A percentile compares a stretch with the other conserved stretches of the same genome.
Conservation (phyloP, 2,888 invertebrate species). For the Abrostola triplasia region DNA sequence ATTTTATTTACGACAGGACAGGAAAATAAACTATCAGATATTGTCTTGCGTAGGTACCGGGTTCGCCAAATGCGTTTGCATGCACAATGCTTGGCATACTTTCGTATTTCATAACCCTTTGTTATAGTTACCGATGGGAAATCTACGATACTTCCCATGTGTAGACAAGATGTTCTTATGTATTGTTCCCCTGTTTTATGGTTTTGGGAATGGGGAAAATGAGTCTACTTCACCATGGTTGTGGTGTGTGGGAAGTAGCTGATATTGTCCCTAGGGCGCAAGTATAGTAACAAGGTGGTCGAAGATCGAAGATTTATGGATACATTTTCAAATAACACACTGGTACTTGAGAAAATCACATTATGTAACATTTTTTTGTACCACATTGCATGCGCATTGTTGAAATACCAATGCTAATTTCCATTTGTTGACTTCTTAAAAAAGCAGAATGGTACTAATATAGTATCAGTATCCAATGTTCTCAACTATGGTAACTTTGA, state of each 20-base stretch:
- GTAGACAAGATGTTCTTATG: conserved; percentile 22
- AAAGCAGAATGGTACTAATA: no score
- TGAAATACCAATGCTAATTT: no score
- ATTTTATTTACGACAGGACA: conserved; percentile 49
- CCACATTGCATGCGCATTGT: no score
- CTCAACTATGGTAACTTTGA: conserved; percentile 36
- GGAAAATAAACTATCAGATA: conserved; percentile 37
- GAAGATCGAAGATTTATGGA: no score
- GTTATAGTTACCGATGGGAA: conserved; percentile 51
- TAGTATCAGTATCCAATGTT: conserved; percentile 42
- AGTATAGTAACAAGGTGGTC: neutral
- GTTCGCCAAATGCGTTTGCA: conserved; percentile 51
- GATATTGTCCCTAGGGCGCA: neutral
- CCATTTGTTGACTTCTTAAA: conserved; percentile 22
- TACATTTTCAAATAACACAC: no score
- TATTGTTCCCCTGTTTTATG: conserved; percentile 41
- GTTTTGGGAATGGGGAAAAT: conserved; percentile 41
- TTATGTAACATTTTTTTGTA: no score
- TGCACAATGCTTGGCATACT: conserved; percentile 43
- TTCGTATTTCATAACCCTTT: conserved; percentile 53
- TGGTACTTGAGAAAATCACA: no score
- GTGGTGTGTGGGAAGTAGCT: conserved; percentile 19
- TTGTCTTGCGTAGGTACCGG: conserved; percentile 47
- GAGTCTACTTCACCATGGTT: conserved; percentile 36
- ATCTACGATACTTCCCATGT: conserved; percentile 46